Evolutionary conservation across 1,140 invertebrate genomes (phyloP), one percentile per base, ranked within the genome.

Genomic region (Periplaneta americana): DNA sequence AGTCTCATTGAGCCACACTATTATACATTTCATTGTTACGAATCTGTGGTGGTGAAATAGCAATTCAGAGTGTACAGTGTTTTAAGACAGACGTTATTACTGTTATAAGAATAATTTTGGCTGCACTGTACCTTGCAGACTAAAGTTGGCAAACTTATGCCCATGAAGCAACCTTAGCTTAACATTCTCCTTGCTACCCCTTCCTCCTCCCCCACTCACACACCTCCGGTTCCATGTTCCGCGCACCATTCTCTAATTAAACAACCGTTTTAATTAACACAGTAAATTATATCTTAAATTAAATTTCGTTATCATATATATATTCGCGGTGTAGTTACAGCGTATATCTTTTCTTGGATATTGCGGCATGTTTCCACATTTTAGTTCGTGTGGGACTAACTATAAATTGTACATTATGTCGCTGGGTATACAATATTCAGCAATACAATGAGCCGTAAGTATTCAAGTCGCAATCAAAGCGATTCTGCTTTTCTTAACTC

Each of bases 211-310:
- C 35, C 8, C 77, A 34, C 34, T 28, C 33, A 22, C 32, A 35
- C 34, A 34, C 33, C n/a, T 75, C 28, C 82, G 82, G 83, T 82
- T 83, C 85, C 85, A 85, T 81, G 85, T 85, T 86, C 85, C 85
- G 82, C 85, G 83, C 82, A 81, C 84, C 83, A 82, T 77, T 83
- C 84, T 87, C 86, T 87, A 87, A 87, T 87, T 87, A 87, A 87
- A 87, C 86, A 86, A 86, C 86, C 84, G 86, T 87, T 87, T 87
- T 87, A 87, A 87, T 87, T 87, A 87, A 87, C 85, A 86, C 84
- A 84, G 84, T 86, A 86, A 87, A 86, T 87, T 87, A 87, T 85
- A 85, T 84, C 85, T 84, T 86, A 85, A 86, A 87, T 85, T 85
- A 86, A 86, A 86, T 87, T 85, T 83, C 84, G 82, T 83, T 84